phyloP scores from a whole-genome alignment of 1,140 invertebrate genomes.

The Forficula auricularia region DNA sequence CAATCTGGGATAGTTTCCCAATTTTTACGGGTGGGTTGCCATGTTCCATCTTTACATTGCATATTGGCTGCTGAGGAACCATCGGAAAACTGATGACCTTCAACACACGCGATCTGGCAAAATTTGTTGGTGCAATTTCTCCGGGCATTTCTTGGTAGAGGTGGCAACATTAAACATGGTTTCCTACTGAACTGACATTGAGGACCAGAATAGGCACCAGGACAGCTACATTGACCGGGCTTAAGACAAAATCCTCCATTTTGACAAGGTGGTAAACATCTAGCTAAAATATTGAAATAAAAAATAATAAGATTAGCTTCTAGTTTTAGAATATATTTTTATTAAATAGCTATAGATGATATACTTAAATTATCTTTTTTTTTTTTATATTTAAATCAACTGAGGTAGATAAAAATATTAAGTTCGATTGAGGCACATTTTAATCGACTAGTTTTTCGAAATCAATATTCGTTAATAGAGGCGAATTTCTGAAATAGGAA shows the following conservation, averaged over 20 bases:
- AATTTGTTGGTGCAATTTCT: conserved; percentile 44
- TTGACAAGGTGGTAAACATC: conserved; percentile 51
- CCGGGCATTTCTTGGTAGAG: conserved; percentile 41
- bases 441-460: too few species aligned
- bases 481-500: too few species aligned
- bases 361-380: too few species aligned
- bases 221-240: conserved; percentile 52
- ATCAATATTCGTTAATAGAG: too few species aligned
- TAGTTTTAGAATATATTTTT: conserved; percentile 5
- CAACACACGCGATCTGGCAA: conserved; percentile 42
- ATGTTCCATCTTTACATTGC: conserved; percentile 41
- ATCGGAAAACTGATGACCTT: conserved; percentile 46
- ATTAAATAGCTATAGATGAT: conserved; percentile 6
- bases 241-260: conserved; percentile 60
- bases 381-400: too few species aligned
- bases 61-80: conserved; percentile 40
- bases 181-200: conserved; percentile 56
- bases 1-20: conserved; percentile 44
- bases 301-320: conserved; percentile 12
- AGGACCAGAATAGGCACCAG: conserved; percentile 48
- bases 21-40: conserved; percentile 37
- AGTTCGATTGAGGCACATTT: too few species aligned
- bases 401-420: too few species aligned
- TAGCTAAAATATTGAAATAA: conserved; percentile 31
- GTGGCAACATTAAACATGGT: conserved; percentile 44